These are phyloP conservation scores for Drosophila rubida DNA, from an alignment of 2,888 invertebrate species.

Conservation along the genomic window DNA sequence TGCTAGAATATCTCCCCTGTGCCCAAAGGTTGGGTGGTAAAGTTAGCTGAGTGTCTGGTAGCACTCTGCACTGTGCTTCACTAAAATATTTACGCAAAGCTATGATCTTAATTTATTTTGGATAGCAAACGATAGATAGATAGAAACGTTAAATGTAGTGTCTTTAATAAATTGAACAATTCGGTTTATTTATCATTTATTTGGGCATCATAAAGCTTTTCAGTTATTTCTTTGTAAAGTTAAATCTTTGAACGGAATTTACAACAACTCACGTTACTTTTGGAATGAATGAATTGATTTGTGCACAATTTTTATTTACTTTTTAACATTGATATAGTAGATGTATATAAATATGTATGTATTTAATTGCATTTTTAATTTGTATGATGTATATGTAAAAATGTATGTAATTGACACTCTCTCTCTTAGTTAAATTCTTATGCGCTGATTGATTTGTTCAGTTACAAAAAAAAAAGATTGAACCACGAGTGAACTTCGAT, in stretches of 20 bases:
- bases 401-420: constrained; percentile 63
- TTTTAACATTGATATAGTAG: constrained; percentile 32
- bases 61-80: no score
- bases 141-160: background rate
- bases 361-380: constrained; percentile 2
- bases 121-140: background rate
- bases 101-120: no score
- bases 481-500: constrained; percentile 42
- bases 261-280: constrained; percentile 76
- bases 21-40: no score
- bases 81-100: no score
- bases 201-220: constrained; percentile 59
- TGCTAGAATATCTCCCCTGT: no score
- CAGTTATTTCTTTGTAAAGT: constrained; percentile 66
- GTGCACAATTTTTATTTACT: constrained; percentile 34
- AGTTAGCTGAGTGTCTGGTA: no score
- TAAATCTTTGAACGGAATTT: constrained; percentile 79
- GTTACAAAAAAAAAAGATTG: constrained; percentile 37
- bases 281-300: constrained; percentile 37
- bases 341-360: constrained; percentile 31
- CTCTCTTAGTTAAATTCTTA: constrained; percentile 38
- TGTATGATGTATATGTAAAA: constrained; percentile 21
- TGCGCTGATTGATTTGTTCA: constrained; percentile 38
- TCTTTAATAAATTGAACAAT: constrained; percentile 27
- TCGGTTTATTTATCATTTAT: constrained; percentile 44